These are phyloP conservation scores for Papilio demoleus DNA, from an alignment of 2,888 invertebrate genomes.

Conservation along the genomic window DNA sequence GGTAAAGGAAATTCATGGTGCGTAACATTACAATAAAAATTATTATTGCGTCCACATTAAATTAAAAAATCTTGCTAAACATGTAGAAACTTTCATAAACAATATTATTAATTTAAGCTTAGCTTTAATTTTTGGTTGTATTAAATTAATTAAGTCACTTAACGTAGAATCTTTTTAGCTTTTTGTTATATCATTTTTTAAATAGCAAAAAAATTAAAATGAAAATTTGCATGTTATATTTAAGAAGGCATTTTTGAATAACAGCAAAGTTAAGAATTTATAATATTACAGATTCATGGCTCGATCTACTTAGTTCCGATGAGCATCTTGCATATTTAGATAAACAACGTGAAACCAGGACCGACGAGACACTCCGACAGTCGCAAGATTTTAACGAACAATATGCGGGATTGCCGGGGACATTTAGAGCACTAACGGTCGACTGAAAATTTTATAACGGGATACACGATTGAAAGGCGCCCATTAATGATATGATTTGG, in stretches of 20 bases:
- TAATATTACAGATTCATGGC: slow-evolving; percentile 46
- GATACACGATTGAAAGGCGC: background rate
- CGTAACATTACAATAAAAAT: slow-evolving; percentile 20
- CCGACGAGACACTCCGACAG: slow-evolving; percentile 56
- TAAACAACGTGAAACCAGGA: slow-evolving; percentile 51
- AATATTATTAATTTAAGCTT: too few relatives aligned
- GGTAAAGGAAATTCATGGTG: slow-evolving; percentile 55
- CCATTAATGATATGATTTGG: too few relatives aligned
- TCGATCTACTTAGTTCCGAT: slow-evolving; percentile 49
- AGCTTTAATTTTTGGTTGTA: too few relatives aligned
- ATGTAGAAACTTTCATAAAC: too few relatives aligned
- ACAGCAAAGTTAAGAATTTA: too few relatives aligned
- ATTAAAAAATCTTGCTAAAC: background rate
- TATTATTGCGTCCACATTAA: background rate
- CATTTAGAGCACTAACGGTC: slow-evolving; percentile 60
- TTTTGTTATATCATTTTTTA: too few relatives aligned
- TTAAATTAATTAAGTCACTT: too few relatives aligned
- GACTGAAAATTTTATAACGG: slow-evolving; percentile 49
- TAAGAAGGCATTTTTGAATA: too few relatives aligned
- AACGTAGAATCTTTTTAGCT: too few relatives aligned
- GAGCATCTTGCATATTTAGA: slow-evolving; percentile 51
- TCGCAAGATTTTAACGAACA: slow-evolving; percentile 57
- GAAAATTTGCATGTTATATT: background rate
- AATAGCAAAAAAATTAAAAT: too few relatives aligned
- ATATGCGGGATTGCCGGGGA: slow-evolving; percentile 62